phyloP scores from a whole-genome alignment of 1,140 invertebrate species.

The Atopsyche davidsoni region DNA sequence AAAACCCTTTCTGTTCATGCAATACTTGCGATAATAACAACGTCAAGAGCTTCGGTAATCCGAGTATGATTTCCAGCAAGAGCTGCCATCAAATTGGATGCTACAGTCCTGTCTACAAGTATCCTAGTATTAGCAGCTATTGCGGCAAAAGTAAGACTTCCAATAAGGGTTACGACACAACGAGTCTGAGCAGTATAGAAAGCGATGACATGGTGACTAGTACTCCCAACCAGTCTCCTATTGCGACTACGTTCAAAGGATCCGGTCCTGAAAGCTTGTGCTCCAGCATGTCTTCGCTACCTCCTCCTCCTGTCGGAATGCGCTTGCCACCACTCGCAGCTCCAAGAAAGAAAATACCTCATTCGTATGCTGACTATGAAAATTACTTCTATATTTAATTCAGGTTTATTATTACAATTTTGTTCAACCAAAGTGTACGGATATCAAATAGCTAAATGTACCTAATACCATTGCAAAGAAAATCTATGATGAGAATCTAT shows the following conservation, averaged over 20 bases:
- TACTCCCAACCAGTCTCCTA: conserved; percentile 30
- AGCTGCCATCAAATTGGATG: conserved; percentile 33
- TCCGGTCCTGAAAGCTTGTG: conserved; percentile 7
- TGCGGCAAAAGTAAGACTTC: conserved; percentile 25
- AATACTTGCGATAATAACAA: conserved; percentile 18
- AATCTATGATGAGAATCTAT: too few species aligned
- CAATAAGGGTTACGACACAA: conserved; percentile 24
- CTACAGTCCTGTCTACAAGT: conserved; percentile 48
- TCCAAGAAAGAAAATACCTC: conserved; percentile 31
- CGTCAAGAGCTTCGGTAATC: conserved; percentile 2
- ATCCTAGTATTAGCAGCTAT: conserved; percentile 46
- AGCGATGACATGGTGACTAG: conserved; percentile 25
- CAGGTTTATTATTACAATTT: not conserved
- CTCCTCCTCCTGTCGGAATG: conserved; percentile 39
- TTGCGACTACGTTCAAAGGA: conserved; percentile 26
- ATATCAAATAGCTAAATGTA: too few species aligned
- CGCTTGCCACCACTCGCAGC: conserved; percentile 38
- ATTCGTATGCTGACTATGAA: conserved; percentile 52
- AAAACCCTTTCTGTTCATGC: conserved; percentile 18
- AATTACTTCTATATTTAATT: conserved; percentile 56
- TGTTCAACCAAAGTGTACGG: too few species aligned
- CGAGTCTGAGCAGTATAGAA: conserved; percentile 27
- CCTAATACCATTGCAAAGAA: too few species aligned
- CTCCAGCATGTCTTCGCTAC: conserved; percentile 35
- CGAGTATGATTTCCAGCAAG: conserved; percentile 27